phyloP scores from a whole-genome alignment of 2,113 vertebrate species.

The Motacilla alba region DNA sequence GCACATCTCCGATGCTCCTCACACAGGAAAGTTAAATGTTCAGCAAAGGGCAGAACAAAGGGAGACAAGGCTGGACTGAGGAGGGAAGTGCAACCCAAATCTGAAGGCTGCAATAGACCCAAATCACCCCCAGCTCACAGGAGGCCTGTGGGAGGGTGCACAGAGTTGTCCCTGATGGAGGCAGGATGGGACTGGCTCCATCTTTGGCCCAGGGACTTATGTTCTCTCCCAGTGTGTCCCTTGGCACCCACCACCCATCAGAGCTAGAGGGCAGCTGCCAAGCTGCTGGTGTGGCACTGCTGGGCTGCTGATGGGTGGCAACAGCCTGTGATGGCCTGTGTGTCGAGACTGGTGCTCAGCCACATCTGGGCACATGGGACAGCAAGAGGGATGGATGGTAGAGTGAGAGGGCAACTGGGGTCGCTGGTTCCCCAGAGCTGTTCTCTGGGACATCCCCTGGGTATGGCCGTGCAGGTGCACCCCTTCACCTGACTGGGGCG shows the following conservation, averaged over 20 bases:
- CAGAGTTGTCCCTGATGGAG: neutral
- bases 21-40: neutral
- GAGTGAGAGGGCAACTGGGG: neutral
- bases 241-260: neutral
- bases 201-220: neutral
- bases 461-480: neutral
- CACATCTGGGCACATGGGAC: neutral
- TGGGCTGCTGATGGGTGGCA: neutral
- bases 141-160: neutral
- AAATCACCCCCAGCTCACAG: neutral
- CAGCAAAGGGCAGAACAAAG: neutral
- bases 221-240: neutral
- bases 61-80: accelerated
- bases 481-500: neutral
- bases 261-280: neutral
- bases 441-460: neutral
- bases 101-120: neutral
- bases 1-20: neutral
- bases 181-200: neutral
- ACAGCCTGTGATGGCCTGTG: neutral
- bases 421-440: neutral
- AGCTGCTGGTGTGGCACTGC: accelerated
- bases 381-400: neutral
- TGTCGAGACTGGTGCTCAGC: neutral
- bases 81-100: neutral